These are phyloP conservation scores for Malaclemys terrapin DNA, from an alignment of 2,113 vertebrate genomes.

Conservation along the genomic window DNA sequence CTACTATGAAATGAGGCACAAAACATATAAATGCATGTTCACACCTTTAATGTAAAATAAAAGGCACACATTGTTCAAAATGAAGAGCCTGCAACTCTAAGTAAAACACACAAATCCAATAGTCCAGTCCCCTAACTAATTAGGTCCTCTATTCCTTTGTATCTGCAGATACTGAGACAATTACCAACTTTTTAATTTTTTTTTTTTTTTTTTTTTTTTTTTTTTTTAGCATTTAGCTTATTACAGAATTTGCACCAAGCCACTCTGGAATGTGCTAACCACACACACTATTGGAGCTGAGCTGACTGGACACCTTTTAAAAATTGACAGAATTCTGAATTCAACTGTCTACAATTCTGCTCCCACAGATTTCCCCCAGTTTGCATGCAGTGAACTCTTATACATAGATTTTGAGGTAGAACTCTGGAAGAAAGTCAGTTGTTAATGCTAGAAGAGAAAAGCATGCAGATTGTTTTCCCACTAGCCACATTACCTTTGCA, in stretches of 20 bases:
- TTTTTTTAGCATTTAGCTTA: neutral
- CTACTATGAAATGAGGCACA: no score
- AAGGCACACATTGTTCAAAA: neutral
- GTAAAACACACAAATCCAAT: slow-evolving; percentile 31
- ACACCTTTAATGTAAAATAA: neutral
- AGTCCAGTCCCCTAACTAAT: slow-evolving; percentile 11
- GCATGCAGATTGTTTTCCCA: neutral
- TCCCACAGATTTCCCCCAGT: neutral
- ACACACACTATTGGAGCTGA: neutral
- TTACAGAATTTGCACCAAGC: neutral
- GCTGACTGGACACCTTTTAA: neutral
- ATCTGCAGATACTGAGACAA: slow-evolving; percentile 1
- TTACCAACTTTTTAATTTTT: neutral
- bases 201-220: neutral
- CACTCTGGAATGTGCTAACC: neutral
- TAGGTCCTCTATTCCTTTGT: neutral
- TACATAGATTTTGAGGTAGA: neutral
- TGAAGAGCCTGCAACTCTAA: neutral
- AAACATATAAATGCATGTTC: neutral
- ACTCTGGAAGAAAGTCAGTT: neutral
- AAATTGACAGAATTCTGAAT: neutral
- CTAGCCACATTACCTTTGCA: neutral
- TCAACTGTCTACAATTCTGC: neutral
- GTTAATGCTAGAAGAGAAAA: neutral
- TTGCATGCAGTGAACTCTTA: neutral